phyloP scores from a whole-genome alignment of 2,888 invertebrate genomes.

The Chloroclystis v-ata region DNA sequence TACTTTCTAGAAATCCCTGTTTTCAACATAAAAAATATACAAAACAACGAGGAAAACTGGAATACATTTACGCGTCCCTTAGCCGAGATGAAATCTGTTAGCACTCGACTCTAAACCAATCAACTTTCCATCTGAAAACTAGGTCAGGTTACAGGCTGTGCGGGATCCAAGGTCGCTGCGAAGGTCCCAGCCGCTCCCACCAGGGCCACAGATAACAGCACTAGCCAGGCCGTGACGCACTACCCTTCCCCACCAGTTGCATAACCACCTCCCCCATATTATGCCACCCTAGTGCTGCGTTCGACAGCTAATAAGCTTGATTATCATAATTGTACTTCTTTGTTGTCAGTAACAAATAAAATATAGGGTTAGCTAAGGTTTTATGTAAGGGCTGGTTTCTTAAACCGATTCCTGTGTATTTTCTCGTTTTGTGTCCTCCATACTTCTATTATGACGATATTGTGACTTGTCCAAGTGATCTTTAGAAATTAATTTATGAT shows the following conservation, averaged over 20 bases:
- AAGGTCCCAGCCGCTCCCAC: constrained; percentile 29
- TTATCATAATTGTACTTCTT: constrained; percentile 23
- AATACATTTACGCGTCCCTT: too few species aligned
- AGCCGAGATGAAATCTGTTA: neutral
- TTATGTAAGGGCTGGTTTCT: too few species aligned
- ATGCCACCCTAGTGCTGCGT: constrained; percentile 47
- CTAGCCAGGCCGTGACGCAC: constrained; percentile 44
- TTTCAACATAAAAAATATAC: too few species aligned
- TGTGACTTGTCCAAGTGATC: too few species aligned
- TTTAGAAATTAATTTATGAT: too few species aligned
- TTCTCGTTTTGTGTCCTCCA: too few species aligned
- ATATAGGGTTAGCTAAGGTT: neutral
- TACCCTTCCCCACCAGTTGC: constrained; percentile 24
- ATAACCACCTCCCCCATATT: constrained; percentile 28
- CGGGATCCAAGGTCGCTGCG: constrained; percentile 19
- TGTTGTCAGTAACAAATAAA: constrained; percentile 20
- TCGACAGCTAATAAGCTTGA: constrained; percentile 46
- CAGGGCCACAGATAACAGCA: constrained; percentile 16
- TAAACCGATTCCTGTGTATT: too few species aligned
- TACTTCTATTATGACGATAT: too few species aligned
- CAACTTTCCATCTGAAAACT: constrained; percentile 15
- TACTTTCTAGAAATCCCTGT: too few species aligned
- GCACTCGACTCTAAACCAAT: constrained; percentile 1
- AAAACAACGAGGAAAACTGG: too few species aligned
- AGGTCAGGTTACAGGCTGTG: constrained; percentile 18